A percentile compares a stretch with the other conserved stretches of the same genome.
Evolutionary conservation across 2,797 vertebrate species (phyloP).

Genomic region (Sebastiscus albofasciatus): DNA sequence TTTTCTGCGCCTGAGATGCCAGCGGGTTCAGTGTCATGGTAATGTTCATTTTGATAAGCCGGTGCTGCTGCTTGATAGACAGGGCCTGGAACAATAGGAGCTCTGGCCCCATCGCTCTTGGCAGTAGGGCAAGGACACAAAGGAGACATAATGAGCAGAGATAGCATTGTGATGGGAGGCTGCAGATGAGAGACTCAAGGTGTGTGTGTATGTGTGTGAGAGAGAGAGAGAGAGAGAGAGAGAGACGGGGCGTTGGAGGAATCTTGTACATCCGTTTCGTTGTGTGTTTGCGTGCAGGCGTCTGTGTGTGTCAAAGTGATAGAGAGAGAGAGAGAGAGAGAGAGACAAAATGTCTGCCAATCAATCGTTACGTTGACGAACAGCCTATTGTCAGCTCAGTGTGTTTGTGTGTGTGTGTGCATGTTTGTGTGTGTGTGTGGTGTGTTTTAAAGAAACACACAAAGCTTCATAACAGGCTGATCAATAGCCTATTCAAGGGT

Average conservation of each 20-base stretch:
- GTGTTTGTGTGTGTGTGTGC: background rate
- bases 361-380: constrained; percentile 43
- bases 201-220: constrained; percentile 13
- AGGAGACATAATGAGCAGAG: constrained; percentile 75
- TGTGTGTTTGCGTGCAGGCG: constrained; percentile 39
- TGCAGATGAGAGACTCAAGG: constrained; percentile 44
- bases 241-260: constrained; percentile 10
- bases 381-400: constrained; percentile 8
- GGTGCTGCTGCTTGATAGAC: constrained; percentile 60
- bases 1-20: constrained; percentile 43
- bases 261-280: constrained; percentile 21
- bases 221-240: background rate
- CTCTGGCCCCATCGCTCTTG: constrained; percentile 53
- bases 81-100: constrained; percentile 60
- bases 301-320: constrained; percentile 30
- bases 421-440: background rate
- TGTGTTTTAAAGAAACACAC: constrained; percentile 38
- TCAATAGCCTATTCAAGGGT: constrained; percentile 70
- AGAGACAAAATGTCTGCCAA: constrained; percentile 43
- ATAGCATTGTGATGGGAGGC: constrained; percentile 66
- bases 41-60: constrained; percentile 77
- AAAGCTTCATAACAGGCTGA: constrained; percentile 60
- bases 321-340: constrained; percentile 1
- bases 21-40: constrained; percentile 69
- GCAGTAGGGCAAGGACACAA: constrained; percentile 66